Conservation (phyloP, 30 jellyfish, hydroid and myxozoan genomes). For the Aurelia sp. region DNA sequence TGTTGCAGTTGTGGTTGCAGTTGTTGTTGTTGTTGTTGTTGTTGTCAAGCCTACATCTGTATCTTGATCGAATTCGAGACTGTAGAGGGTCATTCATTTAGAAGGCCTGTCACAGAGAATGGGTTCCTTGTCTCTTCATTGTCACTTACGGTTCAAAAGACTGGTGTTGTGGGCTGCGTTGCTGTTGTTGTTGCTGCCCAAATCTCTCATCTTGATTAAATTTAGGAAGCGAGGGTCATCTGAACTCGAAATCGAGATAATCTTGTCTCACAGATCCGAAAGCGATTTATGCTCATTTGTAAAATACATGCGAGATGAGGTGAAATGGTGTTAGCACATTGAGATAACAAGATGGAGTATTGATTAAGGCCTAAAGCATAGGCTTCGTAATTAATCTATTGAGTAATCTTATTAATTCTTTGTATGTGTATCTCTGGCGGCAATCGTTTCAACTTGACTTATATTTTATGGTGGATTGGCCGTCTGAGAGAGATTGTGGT, state of each 20-base stretch:
- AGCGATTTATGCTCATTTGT: conserved; percentile 35
- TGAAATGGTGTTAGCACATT: conserved; percentile 11
- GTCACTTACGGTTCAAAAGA: no score
- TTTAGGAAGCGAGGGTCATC: conserved; percentile 20
- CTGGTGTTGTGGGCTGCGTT: not conserved
- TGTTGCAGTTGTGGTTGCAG: no score
- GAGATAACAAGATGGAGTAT: conserved; percentile 64
- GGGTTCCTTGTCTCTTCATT: no score
- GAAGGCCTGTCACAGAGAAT: no score
- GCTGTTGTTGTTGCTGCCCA: conserved; percentile 1
- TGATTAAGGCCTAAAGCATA: conserved; percentile 45
- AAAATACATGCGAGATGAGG: conserved; percentile 44
- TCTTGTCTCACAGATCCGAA: conserved; percentile 46
- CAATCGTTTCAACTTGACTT: conserved; percentile 36
- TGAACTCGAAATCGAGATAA: conserved; percentile 43
- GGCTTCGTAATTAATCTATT: conserved; percentile 36
- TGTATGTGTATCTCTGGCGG: conserved; percentile 57
- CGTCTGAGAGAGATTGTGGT: conserved; percentile 4
- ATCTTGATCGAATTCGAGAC: no score
- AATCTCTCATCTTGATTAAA: not conserved
- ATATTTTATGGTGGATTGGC: conserved; percentile 2
- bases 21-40: no score
- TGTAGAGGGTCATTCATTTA: no score
- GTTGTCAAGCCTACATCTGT: no score
- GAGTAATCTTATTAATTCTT: conserved; percentile 45